Evolutionary conservation across 2,888 invertebrate genomes (phyloP).

Genomic region (Mesorhabditis belari): DNA sequence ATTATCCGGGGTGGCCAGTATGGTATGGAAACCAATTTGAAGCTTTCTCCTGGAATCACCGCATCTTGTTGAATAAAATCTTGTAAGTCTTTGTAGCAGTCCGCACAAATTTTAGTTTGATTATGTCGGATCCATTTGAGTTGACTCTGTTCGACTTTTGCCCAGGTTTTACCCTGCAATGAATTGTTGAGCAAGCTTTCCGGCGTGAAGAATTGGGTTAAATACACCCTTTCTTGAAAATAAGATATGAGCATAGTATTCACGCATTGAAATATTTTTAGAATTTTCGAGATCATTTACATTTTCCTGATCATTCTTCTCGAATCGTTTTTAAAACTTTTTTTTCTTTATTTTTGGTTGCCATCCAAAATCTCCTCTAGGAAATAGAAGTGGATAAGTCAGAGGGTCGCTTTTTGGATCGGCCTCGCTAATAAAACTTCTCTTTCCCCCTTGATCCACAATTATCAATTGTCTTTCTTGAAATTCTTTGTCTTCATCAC

Average conservation of each 20-base stretch:
- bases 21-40: too few species aligned
- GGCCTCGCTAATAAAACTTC: constrained; percentile 45
- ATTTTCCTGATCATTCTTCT: constrained; percentile 32
- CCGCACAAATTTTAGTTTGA: too few species aligned
- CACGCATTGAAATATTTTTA: constrained; percentile 16
- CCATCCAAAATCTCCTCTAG: constrained; percentile 32
- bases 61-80: too few species aligned
- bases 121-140: too few species aligned
- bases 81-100: too few species aligned
- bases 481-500: constrained; percentile 12
- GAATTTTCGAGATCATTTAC: too few species aligned
- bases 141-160: too few species aligned
- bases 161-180: too few species aligned
- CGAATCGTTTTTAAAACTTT: neutral
- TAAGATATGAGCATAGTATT: constrained; percentile 1
- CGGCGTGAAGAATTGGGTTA: constrained; percentile 30
- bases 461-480: constrained; percentile 46
- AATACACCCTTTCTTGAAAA: constrained; percentile 15
- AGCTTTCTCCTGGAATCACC: too few species aligned
- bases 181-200: constrained; percentile 43
- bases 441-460: constrained; percentile 33
- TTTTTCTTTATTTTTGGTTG: constrained; percentile 3
- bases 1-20: too few species aligned
- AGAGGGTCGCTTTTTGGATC: constrained; percentile 53
- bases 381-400: constrained; percentile 54